Conservation (phyloP, 30 jellyfish, hydroid and myxozoan genomes). For the Chrysaora quinquecirrha region DNA sequence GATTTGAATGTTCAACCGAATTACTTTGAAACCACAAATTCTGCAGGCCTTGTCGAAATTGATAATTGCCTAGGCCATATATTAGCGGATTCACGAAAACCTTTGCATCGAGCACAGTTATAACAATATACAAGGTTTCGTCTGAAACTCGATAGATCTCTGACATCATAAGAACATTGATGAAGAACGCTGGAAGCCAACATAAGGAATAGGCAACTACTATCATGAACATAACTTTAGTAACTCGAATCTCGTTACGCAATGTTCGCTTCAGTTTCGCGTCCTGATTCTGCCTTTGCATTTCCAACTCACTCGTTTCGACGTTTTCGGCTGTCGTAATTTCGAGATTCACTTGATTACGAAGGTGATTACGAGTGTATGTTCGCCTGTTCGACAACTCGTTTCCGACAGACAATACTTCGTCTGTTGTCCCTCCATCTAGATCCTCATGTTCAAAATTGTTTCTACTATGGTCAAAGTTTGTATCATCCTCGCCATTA, state of each 20-base stretch:
- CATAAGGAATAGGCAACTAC: slow-evolving; percentile 72
- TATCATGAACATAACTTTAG: slow-evolving; percentile 77
- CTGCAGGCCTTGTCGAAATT: slow-evolving; percentile 57
- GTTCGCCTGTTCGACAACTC: not conserved
- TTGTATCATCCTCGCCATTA: not conserved
- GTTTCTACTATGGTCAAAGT: too few species aligned
- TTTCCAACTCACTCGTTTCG: slow-evolving; percentile 1
- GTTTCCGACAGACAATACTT: not conserved
- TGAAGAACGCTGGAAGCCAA: slow-evolving; percentile 90
- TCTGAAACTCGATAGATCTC: slow-evolving; percentile 12
- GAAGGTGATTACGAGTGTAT: not conserved
- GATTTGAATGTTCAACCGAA: not conserved
- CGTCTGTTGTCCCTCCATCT: not conserved
- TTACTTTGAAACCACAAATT: slow-evolving; percentile 11
- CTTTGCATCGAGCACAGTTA: slow-evolving; percentile 83
- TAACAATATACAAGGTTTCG: slow-evolving; percentile 19
- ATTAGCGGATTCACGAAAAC: slow-evolving; percentile 75
- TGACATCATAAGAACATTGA: slow-evolving; percentile 49
- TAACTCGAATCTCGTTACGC: slow-evolving; percentile 72
- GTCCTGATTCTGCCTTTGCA: not conserved
- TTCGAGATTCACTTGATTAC: not conserved
- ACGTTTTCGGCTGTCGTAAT: not conserved
- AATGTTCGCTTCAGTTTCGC: not conserved
- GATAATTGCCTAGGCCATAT: slow-evolving; percentile 83
- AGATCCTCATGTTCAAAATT: not conserved